Evolutionary conservation across 2,888 invertebrate genomes (phyloP).

Genomic region (Helicoverpa assulta): DNA sequence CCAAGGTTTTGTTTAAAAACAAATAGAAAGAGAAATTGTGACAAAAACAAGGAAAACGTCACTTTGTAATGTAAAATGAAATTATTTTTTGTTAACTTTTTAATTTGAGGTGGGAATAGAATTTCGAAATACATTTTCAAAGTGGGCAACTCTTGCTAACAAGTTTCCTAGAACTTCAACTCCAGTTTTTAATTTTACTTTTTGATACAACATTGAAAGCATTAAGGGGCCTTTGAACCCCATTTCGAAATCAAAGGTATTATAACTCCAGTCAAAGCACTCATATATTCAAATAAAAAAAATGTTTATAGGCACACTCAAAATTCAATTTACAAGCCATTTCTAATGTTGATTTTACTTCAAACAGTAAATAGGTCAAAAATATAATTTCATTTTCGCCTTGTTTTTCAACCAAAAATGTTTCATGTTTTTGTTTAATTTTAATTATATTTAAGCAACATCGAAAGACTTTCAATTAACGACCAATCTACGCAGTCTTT

Average conservation of each 20-base stretch:
- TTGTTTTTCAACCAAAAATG: conserved; percentile 31
- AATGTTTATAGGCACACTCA: conserved; percentile 25
- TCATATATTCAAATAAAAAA: not conserved
- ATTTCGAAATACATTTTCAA: not conserved
- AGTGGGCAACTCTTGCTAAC: not conserved
- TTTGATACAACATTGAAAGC: conserved; percentile 10
- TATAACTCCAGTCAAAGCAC: conserved; percentile 2
- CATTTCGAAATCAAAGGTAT: conserved; percentile 6
- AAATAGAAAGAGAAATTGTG: not conserved
- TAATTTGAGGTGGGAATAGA: not conserved
- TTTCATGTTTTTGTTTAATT: conserved; percentile 43
- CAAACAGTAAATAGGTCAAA: conserved; percentile 38
- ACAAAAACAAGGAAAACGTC: conserved; percentile 3
- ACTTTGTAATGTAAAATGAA: not conserved
- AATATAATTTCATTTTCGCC: conserved; percentile 35
- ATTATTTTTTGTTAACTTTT: conserved; percentile 20
- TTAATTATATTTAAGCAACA: conserved; percentile 26
- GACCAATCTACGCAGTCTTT: conserved; percentile 2
- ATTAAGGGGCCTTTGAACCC: not conserved
- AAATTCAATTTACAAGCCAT: conserved; percentile 48
- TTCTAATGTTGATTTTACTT: conserved; percentile 37
- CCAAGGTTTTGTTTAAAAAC: conserved; percentile 9
- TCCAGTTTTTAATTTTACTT: no score
- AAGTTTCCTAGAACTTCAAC: not conserved
- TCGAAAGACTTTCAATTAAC: conserved; percentile 30